phyloP scores from a whole-genome alignment of 2,888 invertebrate genomes.

The Drosophila picticornis region DNA sequence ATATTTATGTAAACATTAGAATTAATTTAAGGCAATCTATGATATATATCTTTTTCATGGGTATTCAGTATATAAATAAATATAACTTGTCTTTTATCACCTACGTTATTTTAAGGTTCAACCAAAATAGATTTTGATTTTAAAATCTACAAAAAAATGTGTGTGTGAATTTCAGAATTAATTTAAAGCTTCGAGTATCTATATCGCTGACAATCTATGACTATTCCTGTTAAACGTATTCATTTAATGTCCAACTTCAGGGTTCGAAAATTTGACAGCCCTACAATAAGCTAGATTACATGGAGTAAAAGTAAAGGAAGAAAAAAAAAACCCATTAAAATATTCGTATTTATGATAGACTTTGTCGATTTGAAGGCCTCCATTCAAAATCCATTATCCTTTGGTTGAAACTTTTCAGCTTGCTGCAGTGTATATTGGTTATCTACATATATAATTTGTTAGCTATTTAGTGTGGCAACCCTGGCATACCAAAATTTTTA shows the following conservation, averaged over 20 bases:
- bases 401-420: background rate
- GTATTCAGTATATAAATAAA: background rate
- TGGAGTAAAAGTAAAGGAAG: background rate
- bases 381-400: background rate
- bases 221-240: background rate
- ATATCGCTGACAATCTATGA: background rate
- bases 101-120: background rate
- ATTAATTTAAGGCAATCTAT: background rate
- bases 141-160: background rate
- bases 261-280: background rate
- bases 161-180: background rate
- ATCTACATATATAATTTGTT: background rate
- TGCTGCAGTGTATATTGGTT: background rate
- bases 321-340: background rate
- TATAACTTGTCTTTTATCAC: background rate
- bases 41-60: background rate
- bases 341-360: background rate
- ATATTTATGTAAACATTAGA: background rate
- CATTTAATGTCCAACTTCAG: background rate
- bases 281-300: background rate
- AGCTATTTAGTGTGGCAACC: constrained; percentile 10
- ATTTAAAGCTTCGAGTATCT: background rate
- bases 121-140: background rate
- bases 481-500: constrained; percentile 16
- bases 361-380: background rate